A percentile compares a stretch with the other conserved stretches of the same genome.
These are phyloP conservation scores for Tineola bisselliella DNA, from an alignment of 2,888 invertebrate species.

Conservation along the genomic window DNA sequence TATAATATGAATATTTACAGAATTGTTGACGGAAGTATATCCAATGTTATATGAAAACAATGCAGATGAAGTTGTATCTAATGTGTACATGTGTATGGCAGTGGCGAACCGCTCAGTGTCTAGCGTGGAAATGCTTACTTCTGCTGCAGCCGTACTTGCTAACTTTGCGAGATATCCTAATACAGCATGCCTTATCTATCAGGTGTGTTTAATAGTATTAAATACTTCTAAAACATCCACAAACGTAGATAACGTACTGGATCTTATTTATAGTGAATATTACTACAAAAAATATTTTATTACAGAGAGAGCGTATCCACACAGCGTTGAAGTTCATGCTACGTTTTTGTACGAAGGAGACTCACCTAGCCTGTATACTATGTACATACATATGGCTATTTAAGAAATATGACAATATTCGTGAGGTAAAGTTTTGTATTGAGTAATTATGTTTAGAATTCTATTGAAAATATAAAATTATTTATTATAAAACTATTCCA, in stretches of 20 bases:
- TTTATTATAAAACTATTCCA: conserved; percentile 23
- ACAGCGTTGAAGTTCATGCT: conserved; percentile 71
- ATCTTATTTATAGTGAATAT: too few relatives aligned
- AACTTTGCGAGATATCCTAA: conserved; percentile 72
- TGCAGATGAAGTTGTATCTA: conserved; percentile 37
- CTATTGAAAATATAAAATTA: too few relatives aligned
- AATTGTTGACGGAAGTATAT: conserved; percentile 49
- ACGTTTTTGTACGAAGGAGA: conserved; percentile 75
- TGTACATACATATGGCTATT: conserved; percentile 76
- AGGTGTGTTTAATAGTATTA: not conserved
- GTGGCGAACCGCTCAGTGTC: conserved; percentile 69
- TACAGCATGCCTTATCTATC: conserved; percentile 63
- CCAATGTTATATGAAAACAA: conserved; percentile 51
- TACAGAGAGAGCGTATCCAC: conserved; percentile 66
- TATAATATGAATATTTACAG: conserved; percentile 34
- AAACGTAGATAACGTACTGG: too few relatives aligned
- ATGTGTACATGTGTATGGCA: conserved; percentile 50
- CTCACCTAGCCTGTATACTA: conserved; percentile 70
- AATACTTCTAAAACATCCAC: too few relatives aligned
- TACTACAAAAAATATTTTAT: conserved; percentile 16
- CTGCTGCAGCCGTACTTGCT: conserved; percentile 69
- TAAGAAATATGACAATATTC: conserved; percentile 58
- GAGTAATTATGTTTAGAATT: too few relatives aligned
- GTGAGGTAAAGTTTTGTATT: conserved; percentile 32
- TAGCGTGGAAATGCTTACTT: conserved; percentile 65